phyloP scores from a whole-genome alignment of 2,797 vertebrate species.

The Taeniopygia guttata region DNA sequence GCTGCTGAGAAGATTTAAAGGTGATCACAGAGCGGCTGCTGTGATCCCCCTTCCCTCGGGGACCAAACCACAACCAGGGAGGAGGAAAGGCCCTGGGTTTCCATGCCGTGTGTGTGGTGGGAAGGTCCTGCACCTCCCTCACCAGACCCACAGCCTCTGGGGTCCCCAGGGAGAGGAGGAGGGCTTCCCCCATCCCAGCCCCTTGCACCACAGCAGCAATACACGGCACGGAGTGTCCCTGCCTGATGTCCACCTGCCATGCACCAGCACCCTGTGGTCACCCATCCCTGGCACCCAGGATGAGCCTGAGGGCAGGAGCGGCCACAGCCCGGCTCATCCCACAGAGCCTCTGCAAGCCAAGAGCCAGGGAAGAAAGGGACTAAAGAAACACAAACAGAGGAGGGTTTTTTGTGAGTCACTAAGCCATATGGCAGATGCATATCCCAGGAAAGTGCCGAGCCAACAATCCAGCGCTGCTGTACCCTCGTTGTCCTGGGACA shows the following conservation, averaged over 20 bases:
- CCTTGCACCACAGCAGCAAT: accelerated
- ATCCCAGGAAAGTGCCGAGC: not conserved
- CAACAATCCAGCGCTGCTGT: accelerated
- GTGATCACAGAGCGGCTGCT: not conserved
- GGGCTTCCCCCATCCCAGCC: not conserved
- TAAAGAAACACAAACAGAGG: slow-evolving; percentile 17
- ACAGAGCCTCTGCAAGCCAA: not conserved
- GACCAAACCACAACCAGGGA: not conserved
- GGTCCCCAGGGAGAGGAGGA: not conserved
- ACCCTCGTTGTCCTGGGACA: not conserved
- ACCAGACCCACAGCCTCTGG: not conserved
- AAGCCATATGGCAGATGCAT: not conserved
- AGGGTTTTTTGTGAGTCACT: not conserved
- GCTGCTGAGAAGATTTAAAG: slow-evolving; percentile 57
- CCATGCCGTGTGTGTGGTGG: accelerated
- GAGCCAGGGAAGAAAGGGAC: not conserved
- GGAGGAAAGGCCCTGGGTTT: not conserved
- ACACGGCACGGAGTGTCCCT: not conserved
- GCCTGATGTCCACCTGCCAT: not conserved
- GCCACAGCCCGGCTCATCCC: not conserved
- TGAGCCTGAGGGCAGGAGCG: not conserved
- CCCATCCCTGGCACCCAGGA: not conserved
- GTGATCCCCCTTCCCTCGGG: not conserved
- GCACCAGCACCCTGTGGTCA: accelerated
- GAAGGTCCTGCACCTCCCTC: not conserved